Evolutionary conservation across 2,113 vertebrate species (phyloP).

Genomic region (Sturnira hondurensis): DNA sequence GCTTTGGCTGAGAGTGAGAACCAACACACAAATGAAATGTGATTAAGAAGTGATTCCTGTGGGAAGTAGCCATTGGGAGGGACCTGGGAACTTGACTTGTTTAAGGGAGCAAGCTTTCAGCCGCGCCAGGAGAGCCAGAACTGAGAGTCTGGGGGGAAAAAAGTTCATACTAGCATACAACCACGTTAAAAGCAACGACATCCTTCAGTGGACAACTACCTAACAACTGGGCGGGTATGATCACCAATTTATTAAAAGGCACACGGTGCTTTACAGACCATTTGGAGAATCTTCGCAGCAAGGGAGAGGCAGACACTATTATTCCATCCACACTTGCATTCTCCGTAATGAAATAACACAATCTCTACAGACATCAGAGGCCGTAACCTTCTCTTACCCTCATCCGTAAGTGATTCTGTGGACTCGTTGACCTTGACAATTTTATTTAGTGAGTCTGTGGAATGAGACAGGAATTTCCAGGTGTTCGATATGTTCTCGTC

Average conservation of each 20-base stretch:
- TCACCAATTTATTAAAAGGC: background rate
- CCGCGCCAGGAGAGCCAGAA: background rate
- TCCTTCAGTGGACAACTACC: background rate
- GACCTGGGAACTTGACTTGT: background rate
- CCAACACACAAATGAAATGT: background rate
- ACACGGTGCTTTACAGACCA: background rate
- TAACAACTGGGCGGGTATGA: background rate
- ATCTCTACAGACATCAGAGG: background rate
- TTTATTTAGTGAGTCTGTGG: constrained; percentile 96
- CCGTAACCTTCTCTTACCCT: constrained; percentile 83
- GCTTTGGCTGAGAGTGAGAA: background rate
- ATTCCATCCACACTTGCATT: background rate
- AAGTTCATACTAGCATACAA: no score
- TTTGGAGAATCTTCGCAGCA: background rate
- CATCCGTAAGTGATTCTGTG: constrained; percentile 93
- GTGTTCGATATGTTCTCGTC: constrained; percentile 91
- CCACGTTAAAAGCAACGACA: background rate
- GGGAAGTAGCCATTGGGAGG: background rate
- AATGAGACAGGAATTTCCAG: constrained; percentile 93
- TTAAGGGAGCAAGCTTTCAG: background rate
- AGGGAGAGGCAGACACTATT: background rate
- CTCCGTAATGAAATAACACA: accelerated
- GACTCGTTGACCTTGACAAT: constrained; percentile 94
- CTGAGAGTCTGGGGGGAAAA: background rate
- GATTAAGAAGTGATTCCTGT: background rate